Evolutionary conservation across 1,140 invertebrate species (phyloP).

Genomic region (Drosophila malerkotliana): DNA sequence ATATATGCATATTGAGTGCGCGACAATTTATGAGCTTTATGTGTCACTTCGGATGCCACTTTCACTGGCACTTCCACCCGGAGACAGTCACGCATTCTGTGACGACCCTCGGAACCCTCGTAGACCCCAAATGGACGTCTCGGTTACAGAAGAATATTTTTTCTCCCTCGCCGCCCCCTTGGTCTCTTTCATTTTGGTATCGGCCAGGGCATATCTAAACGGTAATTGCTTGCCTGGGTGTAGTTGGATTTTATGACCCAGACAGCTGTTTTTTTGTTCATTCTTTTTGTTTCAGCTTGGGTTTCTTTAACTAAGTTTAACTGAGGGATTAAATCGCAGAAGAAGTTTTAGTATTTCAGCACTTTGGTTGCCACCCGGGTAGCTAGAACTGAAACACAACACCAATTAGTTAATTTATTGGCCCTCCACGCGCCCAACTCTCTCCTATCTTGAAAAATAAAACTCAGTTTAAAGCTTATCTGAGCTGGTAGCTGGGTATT

Average conservation of each 20-base stretch:
- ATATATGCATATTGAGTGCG: slow-evolving; percentile 66
- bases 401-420: slow-evolving; percentile 56
- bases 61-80: slow-evolving; percentile 56
- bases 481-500: slow-evolving; percentile 1
- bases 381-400: slow-evolving; percentile 2
- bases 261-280: slow-evolving; percentile 67
- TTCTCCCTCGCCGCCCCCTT: neutral
- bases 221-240: slow-evolving; percentile 77
- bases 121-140: slow-evolving; percentile 59
- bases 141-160: slow-evolving; percentile 50
- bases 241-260: slow-evolving; percentile 74
- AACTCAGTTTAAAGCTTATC: slow-evolving; percentile 7
- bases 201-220: slow-evolving; percentile 63
- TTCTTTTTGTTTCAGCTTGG: neutral
- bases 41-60: slow-evolving; percentile 80
- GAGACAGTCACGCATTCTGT: slow-evolving; percentile 51
- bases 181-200: slow-evolving; percentile 9
- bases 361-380: neutral
- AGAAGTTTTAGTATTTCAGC: slow-evolving; percentile 23
- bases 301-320: slow-evolving; percentile 1
- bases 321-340: slow-evolving; percentile 54
- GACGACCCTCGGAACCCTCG: slow-evolving; percentile 32
- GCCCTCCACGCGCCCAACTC: neutral
- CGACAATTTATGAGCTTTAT: slow-evolving; percentile 81
- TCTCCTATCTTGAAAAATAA: slow-evolving; percentile 12